Base-by-base conservation (phyloP, 2,113 vertebrate species). In the Perognathus longimembris region DNA sequence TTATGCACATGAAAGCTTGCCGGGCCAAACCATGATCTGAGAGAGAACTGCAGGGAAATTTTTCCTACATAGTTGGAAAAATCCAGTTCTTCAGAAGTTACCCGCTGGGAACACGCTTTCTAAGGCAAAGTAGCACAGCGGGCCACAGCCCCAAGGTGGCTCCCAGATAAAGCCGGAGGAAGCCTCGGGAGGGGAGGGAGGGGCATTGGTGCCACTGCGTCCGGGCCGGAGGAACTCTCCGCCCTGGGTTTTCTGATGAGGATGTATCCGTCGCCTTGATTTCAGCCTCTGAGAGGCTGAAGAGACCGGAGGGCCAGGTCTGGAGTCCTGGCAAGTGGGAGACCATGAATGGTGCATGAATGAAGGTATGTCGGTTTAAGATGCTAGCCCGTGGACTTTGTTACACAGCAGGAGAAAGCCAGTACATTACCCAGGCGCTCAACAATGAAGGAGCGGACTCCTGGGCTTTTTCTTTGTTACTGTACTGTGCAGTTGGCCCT, bases 321-420 rank as follows among this genome's bases (percentile, higher is more conserved):
- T 14, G 14, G 28, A 30, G 61, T 30, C 22, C 0, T 0, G 1
- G 22, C 9, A 10, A 5, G n/a, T 22, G 9, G 0, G 8, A 21
- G 34, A 1, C 2, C 26, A 26, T 2, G 36, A 15, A 22, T 0
- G 14, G 5, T 45, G 45, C 9, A 45, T 45, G 45, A 45, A 45
- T 45, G 45, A 45, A 45, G 45, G 45, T 12, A 45, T 12, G 20
- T 0, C 7, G 15, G 22, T 21, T 1, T 32, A 9, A 24, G 64
- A 14, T 28, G 59, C 45, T 6, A n/a, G n/a, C n/a, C n/a, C n/a
- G 3, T 2, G 24, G 18, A 1, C 20, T 45, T 64, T n/a, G 26
- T 64, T 9, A 64, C 2, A 1, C 10, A 54, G 70, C 45, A 15
- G 1, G 9, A 26, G 45, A 6, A 42, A 30, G 15, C 11, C 2